phyloP scores from a whole-genome alignment of 2,888 invertebrate species.

The Tetragnatha montana region DNA sequence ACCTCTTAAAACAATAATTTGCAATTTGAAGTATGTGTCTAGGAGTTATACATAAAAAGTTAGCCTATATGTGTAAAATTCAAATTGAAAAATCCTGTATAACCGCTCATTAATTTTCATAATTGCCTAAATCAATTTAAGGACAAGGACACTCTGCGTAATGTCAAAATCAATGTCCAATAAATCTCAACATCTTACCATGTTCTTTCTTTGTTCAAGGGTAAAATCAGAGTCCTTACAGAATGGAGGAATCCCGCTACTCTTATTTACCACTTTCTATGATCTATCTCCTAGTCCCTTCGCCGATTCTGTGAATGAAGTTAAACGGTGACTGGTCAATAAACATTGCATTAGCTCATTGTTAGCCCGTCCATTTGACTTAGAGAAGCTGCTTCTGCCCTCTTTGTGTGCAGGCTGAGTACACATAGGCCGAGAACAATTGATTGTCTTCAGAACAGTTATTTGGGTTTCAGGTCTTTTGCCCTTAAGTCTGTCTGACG shows the following conservation, averaged over 20 bases:
- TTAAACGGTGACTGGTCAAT: not conserved
- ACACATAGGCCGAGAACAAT: not conserved
- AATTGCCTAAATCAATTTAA: too few species aligned
- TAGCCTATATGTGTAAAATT: too few species aligned
- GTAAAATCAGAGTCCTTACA: too few species aligned
- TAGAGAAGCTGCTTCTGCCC: not conserved
- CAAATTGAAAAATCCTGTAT: too few species aligned
- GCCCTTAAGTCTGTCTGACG: not conserved
- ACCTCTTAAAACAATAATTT: too few species aligned
- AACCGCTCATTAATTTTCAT: too few species aligned
- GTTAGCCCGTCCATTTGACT: not conserved
- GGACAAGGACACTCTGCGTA: too few species aligned
- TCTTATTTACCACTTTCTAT: not conserved
- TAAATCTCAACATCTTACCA: too few species aligned
- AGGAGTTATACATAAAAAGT: too few species aligned
- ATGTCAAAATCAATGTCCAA: too few species aligned
- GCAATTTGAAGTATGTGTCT: too few species aligned
- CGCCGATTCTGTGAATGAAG: not conserved
- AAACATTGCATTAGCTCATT: not conserved
- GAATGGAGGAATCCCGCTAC: not conserved
- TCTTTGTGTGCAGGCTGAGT: not conserved
- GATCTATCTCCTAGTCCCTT: not conserved
- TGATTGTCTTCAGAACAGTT: not conserved
- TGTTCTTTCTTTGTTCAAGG: too few species aligned
- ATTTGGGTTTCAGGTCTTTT: not conserved